Evolutionary conservation across 2,113 vertebrate genomes (phyloP).

Genomic region (Pelmatolapia mariae): DNA sequence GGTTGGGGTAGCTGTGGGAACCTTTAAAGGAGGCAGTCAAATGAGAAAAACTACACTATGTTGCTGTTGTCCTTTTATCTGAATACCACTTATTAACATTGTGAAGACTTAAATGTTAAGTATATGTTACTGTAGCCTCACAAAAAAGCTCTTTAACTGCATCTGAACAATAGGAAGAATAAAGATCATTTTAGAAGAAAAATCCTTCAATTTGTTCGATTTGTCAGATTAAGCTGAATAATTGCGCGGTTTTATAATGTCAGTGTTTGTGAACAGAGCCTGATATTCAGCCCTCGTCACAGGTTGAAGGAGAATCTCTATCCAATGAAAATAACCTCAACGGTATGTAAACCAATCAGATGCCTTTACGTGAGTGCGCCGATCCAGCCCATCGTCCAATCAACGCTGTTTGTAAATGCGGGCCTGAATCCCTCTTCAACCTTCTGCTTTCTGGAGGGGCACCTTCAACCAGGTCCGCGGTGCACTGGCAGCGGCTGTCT

Average conservation of each 20-base stretch:
- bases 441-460: constrained; percentile 76
- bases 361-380: rapidly evolving
- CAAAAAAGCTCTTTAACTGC: not conserved
- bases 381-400: constrained; percentile 35
- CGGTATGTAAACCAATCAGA: constrained; percentile 42
- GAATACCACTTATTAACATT: not conserved
- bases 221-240: not conserved
- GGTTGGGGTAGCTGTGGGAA: not conserved
- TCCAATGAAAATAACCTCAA: constrained; percentile 21
- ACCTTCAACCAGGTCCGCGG: constrained; percentile 73
- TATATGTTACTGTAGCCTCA: not conserved
- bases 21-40: not conserved
- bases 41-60: not conserved
- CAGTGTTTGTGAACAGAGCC: constrained; percentile 10
- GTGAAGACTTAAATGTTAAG: not conserved
- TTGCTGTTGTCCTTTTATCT: not conserved
- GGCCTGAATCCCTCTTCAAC: constrained; percentile 73
- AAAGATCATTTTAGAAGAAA: not conserved
- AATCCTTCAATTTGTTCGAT: not conserved
- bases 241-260: not conserved
- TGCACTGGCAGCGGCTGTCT: constrained; percentile 53
- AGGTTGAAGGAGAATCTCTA: not conserved
- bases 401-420: constrained; percentile 14
- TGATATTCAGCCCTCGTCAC: not conserved
- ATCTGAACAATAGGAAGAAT: not conserved